Evolutionary conservation across 2,113 vertebrate species (phyloP).

Genomic region (Setophaga petechia): DNA sequence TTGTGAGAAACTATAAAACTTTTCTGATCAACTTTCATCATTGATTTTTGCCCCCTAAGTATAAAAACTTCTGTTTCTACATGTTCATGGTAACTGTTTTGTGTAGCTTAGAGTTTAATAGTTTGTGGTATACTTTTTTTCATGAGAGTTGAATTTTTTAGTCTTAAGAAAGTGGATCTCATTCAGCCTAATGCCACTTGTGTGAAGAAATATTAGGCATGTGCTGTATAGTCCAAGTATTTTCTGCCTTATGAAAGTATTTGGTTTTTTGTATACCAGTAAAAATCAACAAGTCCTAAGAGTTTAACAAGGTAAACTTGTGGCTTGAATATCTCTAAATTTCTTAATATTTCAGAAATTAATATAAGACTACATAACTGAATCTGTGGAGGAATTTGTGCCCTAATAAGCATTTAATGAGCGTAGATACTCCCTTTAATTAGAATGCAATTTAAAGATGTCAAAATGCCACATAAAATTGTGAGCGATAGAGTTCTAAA

Average conservation of each 20-base stretch:
- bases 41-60: not conserved
- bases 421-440: not conserved
- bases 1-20: not conserved
- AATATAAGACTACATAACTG: not conserved
- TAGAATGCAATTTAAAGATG: not conserved
- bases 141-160: not conserved
- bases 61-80: not conserved
- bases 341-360: not conserved
- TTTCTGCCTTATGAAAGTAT: not conserved
- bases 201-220: rapidly evolving
- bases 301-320: not conserved
- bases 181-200: not conserved
- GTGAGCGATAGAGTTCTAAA: not conserved
- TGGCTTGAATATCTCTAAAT: not conserved
- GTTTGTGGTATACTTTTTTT: not conserved
- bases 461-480: not conserved
- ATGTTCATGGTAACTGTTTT: not conserved
- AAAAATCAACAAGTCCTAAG: not conserved
- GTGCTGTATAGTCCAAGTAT: not conserved
- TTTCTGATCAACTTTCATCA: not conserved
- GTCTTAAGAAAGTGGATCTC: not conserved
- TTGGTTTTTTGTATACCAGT: not conserved
- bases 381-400: not conserved
- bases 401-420: not conserved
- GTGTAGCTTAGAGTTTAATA: not conserved